These are phyloP conservation scores for Microcebus ravelobensis DNA, from an alignment of 2,113 vertebrate genomes.

Conservation along the genomic window DNA sequence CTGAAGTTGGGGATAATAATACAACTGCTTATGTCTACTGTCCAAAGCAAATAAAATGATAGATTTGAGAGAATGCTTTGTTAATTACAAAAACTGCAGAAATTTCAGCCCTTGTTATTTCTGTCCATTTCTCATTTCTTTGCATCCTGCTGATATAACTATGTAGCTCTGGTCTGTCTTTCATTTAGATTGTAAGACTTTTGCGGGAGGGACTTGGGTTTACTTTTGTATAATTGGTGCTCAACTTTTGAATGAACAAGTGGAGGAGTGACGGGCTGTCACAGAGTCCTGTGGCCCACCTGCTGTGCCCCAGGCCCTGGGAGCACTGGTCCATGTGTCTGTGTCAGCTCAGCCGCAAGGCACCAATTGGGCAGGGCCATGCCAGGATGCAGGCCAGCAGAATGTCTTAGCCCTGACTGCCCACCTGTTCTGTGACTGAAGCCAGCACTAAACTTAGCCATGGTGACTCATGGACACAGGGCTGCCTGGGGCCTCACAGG, in stretches of 20 bases:
- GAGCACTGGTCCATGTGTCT: neutral
- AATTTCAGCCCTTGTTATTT: neutral
- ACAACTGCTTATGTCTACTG: neutral
- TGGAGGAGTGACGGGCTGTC: neutral
- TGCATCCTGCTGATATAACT: neutral
- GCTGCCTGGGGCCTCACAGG: neutral
- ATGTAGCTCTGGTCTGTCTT: neutral
- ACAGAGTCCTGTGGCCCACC: neutral
- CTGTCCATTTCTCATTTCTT: neutral
- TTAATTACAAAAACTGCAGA: neutral
- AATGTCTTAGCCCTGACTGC: slow-evolving; percentile 10
- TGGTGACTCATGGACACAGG: slow-evolving; percentile 48
- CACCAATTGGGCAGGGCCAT: neutral
- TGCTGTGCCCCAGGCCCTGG: neutral
- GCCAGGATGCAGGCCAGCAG: neutral
- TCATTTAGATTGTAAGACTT: neutral
- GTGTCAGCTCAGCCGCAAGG: neutral
- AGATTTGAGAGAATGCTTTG: neutral
- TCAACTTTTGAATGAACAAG: neutral
- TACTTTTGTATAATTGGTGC: neutral
- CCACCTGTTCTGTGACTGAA: slow-evolving; percentile 60
- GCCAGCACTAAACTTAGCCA: slow-evolving; percentile 70
- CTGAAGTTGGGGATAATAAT: neutral
- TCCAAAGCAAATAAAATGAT: neutral
- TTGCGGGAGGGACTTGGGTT: neutral